Base-by-base conservation (phyloP, 2,113 vertebrate genomes). In the Pogona vitticeps region DNA sequence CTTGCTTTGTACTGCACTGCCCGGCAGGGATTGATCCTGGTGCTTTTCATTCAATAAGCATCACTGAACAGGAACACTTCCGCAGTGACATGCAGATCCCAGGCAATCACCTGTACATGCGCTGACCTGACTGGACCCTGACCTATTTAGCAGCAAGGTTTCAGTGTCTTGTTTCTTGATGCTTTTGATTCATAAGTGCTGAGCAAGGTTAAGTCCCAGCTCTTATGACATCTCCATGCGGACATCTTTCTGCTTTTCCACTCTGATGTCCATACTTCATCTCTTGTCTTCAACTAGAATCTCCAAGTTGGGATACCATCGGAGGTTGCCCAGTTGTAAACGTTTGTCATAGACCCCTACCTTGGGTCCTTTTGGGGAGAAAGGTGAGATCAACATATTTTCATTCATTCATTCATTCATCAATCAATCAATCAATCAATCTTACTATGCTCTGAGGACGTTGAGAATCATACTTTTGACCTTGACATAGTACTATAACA, bases 271-370 rank as follows among this genome's bases (percentile, higher is more conserved):
- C 8, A 72, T 70, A 20, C 76, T 85, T 56, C 38, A 36, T n/a
- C 42, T 68, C 58, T 80, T 92, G 84, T 76, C 86, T 67, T 4
- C 68, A 23, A 0, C 26, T 61, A 87, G 82, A 13, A 91, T 82
- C 88, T 83, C 80, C 38, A 83, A 76, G 17, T 33, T 61, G n/a
- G 17, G 21, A 83, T 86, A 93, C 85, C 85, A 92, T 91, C 89
- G 87, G 90, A 92, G 46, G 46, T 52, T 52, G n/a, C n/a, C n/a
- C 46, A 10, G 46, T 52, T 52, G 46, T 52, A 5, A 52, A 52
- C 5, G 46, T 52, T 10, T 52, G 46, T 52, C 46, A 52, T 52
- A 52, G 10, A 36, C n/a, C n/a, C n/a, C n/a, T n/a, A n/a, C n/a
- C n/a, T n/a, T n/a, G n/a, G n/a, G n/a, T n/a, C n/a, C n/a, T n/a